Conservation (phyloP, 2,113 vertebrate genomes). For the Pongo abelii region DNA sequence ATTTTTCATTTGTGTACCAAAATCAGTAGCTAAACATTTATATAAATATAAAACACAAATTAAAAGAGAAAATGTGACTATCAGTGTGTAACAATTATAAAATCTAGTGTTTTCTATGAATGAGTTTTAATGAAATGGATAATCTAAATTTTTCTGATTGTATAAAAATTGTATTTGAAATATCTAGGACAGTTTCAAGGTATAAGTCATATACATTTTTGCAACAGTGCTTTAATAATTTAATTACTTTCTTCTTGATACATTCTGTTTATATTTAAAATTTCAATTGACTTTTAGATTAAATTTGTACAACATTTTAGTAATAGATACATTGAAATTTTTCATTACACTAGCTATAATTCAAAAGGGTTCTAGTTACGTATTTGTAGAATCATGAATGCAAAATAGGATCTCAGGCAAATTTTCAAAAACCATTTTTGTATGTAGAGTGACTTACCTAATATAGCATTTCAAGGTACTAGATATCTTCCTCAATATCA, state of each 20-base stretch:
- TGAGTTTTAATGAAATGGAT: neutral
- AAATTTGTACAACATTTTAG: neutral
- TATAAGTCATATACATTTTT: neutral
- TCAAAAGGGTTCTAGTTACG: neutral
- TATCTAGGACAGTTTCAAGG: neutral
- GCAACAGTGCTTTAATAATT: neutral
- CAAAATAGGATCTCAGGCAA: neutral
- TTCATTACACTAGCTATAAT: neutral
- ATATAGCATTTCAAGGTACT: neutral
- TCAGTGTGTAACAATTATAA: neutral
- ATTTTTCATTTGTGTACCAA: neutral
- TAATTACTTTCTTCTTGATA: neutral
- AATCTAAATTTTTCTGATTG: neutral
- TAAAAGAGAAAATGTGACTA: neutral
- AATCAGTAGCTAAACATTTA: neutral
- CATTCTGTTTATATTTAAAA: neutral
- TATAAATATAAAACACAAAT: neutral
- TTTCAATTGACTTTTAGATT: slow-evolving; percentile 17
- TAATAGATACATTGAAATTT: neutral
- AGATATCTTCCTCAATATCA: neutral
- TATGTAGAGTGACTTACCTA: neutral
- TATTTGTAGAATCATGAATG: neutral
- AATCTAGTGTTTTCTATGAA: neutral
- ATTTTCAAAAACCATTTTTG: neutral
- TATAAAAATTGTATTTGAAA: neutral